Evolutionary conservation across 2,797 vertebrate genomes (phyloP).

Genomic region (Melanotaenia pygmaea): DNA sequence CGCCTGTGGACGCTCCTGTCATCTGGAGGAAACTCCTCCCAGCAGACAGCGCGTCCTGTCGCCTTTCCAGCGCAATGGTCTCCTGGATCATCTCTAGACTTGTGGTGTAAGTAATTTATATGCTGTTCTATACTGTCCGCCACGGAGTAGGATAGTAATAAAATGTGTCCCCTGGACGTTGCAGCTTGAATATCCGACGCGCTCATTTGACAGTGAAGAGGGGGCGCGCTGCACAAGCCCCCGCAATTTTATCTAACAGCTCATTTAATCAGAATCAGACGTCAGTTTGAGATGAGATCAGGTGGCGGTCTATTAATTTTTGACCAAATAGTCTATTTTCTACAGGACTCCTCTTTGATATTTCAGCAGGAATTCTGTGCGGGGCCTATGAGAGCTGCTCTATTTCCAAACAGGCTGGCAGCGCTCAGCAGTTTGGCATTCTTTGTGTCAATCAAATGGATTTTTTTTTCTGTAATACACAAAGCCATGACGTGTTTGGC

Average conservation of each 20-base stretch:
- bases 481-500: constrained; percentile 67
- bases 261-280: constrained; percentile 56
- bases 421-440: constrained; percentile 39
- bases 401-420: constrained; percentile 29
- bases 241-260: constrained; percentile 41
- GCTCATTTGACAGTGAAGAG: constrained; percentile 24
- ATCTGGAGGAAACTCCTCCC: constrained; percentile 86
- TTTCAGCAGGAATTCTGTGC: constrained; percentile 33
- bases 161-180: not conserved
- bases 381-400: constrained; percentile 43
- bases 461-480: constrained; percentile 45
- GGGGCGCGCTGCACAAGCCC: constrained; percentile 39
- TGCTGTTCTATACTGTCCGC: not conserved
- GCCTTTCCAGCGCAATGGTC: constrained; percentile 92
- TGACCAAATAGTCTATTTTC: constrained; percentile 20
- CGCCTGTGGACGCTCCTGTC: constrained; percentile 83
- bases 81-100: constrained; percentile 99
- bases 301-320: constrained; percentile 37
- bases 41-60: constrained; percentile 78
- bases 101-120: constrained; percentile 92
- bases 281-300: constrained; percentile 25
- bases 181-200: constrained; percentile 8
- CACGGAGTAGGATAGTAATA: not conserved
- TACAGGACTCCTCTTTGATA: constrained; percentile 42
- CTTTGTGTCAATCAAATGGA: constrained; percentile 56